A percentile compares a stretch with the other conserved stretches of the same genome.
Evolutionary conservation across 1,140 invertebrate genomes (phyloP).

Genomic region (Aphelenchoides fujianensis): DNA sequence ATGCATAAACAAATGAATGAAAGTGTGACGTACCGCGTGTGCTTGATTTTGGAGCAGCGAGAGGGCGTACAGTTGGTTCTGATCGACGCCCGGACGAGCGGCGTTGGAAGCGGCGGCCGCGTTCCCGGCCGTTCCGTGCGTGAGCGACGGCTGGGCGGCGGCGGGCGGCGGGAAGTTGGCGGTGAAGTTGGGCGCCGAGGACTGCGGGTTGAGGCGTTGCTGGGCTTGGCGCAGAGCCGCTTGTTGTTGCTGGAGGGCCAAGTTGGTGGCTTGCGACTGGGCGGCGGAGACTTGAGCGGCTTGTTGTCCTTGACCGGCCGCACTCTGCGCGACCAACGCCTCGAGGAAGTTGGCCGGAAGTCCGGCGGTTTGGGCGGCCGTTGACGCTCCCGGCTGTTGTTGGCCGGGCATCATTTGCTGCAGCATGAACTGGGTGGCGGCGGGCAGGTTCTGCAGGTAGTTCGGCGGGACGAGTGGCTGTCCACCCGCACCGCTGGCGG

Average conservation of each 20-base stretch:
- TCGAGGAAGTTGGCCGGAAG: not conserved
- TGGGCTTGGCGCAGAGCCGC: no score
- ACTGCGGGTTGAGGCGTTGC: slow-evolving; percentile 1
- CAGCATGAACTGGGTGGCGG: slow-evolving; percentile 2
- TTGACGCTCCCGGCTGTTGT: not conserved
- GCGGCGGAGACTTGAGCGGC: not conserved
- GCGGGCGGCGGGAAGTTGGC: not conserved
- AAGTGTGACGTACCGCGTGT: not conserved
- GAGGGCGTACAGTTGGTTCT: not conserved
- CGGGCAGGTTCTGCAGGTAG: not conserved
- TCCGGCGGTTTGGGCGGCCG: not conserved
- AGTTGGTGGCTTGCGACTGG: not conserved
- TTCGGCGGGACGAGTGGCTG: not conserved
- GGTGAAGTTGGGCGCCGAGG: not conserved
- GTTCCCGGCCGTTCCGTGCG: not conserved
- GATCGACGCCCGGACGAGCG: not conserved
- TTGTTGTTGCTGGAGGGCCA: slow-evolving; percentile 8
- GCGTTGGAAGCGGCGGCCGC: not conserved
- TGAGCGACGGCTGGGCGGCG: not conserved
- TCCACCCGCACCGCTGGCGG: no score
- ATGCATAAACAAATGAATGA: no score
- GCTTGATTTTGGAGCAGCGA: slow-evolving; percentile 10
- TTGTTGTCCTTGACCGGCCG: not conserved
- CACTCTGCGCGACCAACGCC: not conserved
- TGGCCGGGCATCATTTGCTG: not conserved